Evolutionary conservation across 2,113 vertebrate species (phyloP).

Genomic region (Phrynocephalus versicolor): DNA sequence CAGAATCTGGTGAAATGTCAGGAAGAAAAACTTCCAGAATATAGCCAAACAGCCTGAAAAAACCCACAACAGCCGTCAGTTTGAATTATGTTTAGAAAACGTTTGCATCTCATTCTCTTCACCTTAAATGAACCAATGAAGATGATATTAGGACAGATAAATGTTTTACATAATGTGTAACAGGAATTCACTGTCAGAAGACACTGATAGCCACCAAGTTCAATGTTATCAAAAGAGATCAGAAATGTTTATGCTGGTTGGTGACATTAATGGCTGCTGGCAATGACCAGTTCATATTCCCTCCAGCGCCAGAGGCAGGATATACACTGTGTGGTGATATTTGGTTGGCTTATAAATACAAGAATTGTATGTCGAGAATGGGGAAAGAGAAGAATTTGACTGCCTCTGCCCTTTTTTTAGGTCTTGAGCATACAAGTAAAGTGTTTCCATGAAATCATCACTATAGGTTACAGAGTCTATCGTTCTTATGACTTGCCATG

Average conservation of each 20-base stretch:
- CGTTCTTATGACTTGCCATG: slow-evolving; percentile 94
- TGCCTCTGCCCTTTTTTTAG: slow-evolving; percentile 75
- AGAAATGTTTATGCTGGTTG: neutral
- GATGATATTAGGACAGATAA: neutral
- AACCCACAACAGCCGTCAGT: too few species aligned
- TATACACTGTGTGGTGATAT: neutral
- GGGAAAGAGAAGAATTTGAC: neutral
- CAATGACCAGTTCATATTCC: neutral
- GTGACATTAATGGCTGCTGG: neutral
- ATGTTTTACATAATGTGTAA: neutral
- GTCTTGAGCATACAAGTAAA: slow-evolving; percentile 95
- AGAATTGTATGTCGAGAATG: neutral
- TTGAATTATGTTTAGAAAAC: neutral
- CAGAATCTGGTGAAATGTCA: too few species aligned
- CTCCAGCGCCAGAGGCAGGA: too few species aligned
- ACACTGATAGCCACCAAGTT: neutral
- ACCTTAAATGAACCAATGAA: neutral
- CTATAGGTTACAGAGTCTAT: slow-evolving; percentile 96
- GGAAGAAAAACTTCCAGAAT: too few species aligned
- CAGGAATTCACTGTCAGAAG: neutral
- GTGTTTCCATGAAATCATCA: slow-evolving; percentile 98
- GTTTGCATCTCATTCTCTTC: neutral
- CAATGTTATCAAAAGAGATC: neutral
- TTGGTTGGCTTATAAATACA: neutral
- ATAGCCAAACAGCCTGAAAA: too few species aligned